Evolutionary conservation across 2,888 invertebrate genomes (phyloP).

Genomic region (Candidula unifasciata): DNA sequence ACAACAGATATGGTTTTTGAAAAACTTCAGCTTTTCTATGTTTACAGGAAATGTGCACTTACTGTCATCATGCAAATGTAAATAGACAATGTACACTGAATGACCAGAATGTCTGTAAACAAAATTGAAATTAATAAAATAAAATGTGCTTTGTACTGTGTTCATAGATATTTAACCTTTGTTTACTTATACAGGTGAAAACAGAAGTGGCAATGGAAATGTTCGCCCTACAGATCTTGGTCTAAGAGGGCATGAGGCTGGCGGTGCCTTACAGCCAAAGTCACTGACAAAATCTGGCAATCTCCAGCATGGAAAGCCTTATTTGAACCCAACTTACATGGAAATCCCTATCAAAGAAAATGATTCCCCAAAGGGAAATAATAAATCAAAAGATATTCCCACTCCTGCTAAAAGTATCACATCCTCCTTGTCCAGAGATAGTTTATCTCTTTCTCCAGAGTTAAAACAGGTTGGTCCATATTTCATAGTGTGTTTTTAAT

Average conservation of each 20-base stretch:
- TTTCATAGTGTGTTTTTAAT: not conserved
- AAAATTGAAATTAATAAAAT: too few relatives aligned
- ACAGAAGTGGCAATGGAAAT: conserved; percentile 2
- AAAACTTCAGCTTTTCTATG: too few relatives aligned
- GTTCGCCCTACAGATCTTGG: conserved; percentile 40
- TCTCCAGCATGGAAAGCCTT: conserved; percentile 5
- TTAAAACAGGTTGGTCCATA: conserved; percentile 23
- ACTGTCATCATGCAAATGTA: too few relatives aligned
- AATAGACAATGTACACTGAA: too few relatives aligned
- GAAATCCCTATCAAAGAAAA: conserved; percentile 58
- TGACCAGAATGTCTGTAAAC: too few relatives aligned
- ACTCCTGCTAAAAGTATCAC: conserved; percentile 58
- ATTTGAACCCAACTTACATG: conserved; percentile 55
- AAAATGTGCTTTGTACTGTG: not conserved
- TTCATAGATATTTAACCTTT: not conserved
- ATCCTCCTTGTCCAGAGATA: conserved; percentile 62
- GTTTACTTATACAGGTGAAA: conserved; percentile 14
- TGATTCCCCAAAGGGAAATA: conserved; percentile 35
- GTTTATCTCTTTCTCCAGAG: conserved; percentile 58
- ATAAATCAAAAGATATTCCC: conserved; percentile 43
- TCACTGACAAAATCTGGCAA: not conserved
- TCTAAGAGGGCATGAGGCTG: conserved; percentile 17
- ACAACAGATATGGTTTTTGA: too few relatives aligned
- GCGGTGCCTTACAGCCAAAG: not conserved
- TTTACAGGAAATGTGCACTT: too few relatives aligned